Evolutionary conservation across 2,797 vertebrate species (phyloP).

Genomic region (Brachyalestes nurse): DNA sequence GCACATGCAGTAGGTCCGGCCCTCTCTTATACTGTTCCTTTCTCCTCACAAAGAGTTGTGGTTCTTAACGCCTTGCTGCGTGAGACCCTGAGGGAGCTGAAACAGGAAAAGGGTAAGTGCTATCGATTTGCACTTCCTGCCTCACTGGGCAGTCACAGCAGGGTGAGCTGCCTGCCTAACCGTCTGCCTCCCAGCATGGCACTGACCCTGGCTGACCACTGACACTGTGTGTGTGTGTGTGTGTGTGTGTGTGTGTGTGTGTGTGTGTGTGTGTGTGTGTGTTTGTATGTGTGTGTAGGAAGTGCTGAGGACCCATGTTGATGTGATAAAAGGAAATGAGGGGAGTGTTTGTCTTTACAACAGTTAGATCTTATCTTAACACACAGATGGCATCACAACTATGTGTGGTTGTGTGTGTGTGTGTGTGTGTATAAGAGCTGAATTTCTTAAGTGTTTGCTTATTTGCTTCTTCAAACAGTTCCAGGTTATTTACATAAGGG

Average conservation of each 20-base stretch:
- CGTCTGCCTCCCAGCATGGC: constrained; percentile 46
- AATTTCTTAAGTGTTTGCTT: constrained; percentile 28
- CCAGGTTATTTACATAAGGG: constrained; percentile 39
- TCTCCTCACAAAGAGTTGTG: constrained; percentile 18
- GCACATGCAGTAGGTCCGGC: neutral
- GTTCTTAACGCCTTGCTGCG: constrained; percentile 53
- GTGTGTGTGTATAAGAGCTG: constrained; percentile 11
- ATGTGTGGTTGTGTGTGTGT: constrained; percentile 14
- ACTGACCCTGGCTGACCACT: constrained; percentile 45
- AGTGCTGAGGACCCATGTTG: constrained; percentile 3
- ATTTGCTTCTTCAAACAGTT: constrained; percentile 15
- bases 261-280: neutral
- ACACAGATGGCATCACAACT: constrained; percentile 30
- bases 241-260: neutral
- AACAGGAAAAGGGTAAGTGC: constrained; percentile 77
- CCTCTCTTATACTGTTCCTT: constrained; percentile 3
- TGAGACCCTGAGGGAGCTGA: constrained; percentile 62
- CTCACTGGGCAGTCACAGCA: constrained; percentile 63
- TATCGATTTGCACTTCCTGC: constrained; percentile 77
- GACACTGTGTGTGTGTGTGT: neutral
- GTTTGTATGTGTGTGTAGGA: constrained; percentile 13
- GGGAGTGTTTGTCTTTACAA: constrained; percentile 17
- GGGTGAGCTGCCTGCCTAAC: constrained; percentile 71
- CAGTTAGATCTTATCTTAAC: constrained; percentile 43
- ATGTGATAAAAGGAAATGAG: constrained; percentile 38